Evolutionary conservation across 2,113 vertebrate species (phyloP), one percentile per base, ranked within the genome.

Genomic region (Eidolon helvum): DNA sequence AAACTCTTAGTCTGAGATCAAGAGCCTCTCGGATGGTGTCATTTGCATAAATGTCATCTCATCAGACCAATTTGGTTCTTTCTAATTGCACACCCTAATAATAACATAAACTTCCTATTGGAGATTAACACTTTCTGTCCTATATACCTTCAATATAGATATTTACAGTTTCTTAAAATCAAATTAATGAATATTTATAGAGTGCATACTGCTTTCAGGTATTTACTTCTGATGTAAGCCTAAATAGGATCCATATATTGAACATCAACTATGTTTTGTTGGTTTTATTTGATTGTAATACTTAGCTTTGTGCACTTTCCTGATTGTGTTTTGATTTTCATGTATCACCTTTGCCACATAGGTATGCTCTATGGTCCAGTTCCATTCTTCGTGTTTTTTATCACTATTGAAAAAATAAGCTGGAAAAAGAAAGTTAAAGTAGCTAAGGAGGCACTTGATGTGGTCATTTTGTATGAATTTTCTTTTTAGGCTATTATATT

Each of bases 261-360:
- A 95, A 57, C 4, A 38, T 35, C 28, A 45, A 21, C 6, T 85
- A 90, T 1, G 8, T 93, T 84, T 90, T 43, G 5, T 72, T 84
- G 28, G 87, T 59, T 93, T 87, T 94, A 74, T 90, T 61, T 57
- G 16, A 74, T 74, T 85, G 68, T 69, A 92, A 69, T 22, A 53
- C 33, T 92, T 84, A 75, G 11, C 22, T 78, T 53, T 95, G 12
- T 87, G n/a, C 33, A 96, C 69, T 95, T 53, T 95, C 21, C 38
- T 86, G 26, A 86, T 87, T 72, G 3, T 93, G 5, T 91, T 89
- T 85, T 95, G 77, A 55, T 92, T 5, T 91, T 92, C 24, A 50
- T 80, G 33, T 69, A 14, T 91, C 21, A 55, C 59, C 9, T 59
- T 95, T 88, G 45, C n/a, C 59, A 65, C 22, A 77, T 40, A 78